Base-by-base conservation (phyloP, 2,888 invertebrate genomes). In the Sinohyriopsis cumingii region DNA sequence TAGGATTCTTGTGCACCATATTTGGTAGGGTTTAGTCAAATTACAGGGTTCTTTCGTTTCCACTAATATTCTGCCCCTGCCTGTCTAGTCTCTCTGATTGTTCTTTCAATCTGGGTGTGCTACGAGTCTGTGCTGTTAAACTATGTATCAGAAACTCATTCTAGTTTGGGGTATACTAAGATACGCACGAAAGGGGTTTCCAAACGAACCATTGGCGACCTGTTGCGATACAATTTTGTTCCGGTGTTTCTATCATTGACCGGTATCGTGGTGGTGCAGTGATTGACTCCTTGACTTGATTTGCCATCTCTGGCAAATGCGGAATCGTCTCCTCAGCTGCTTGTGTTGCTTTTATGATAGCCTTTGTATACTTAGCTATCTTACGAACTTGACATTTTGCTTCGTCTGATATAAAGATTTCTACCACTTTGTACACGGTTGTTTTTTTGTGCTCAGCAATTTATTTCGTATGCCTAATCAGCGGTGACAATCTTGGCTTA, bases 211-310 rank as follows among this genome's bases (percentile, higher is more conserved):
- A 77, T 59, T 57, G 25, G n/a, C 79, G 81, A 12, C 81, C 79
- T 71, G 73, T 73, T 25, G n/a, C n/a, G n/a, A n/a, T n/a, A n/a
- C n/a, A n/a, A n/a, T n/a, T n/a, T n/a, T n/a, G n/a, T n/a, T n/a
- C 79, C 79, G 54, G 73, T 79, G 5, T 68, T 72, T 77, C 81
- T 79, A 66, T 81, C 79, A 77, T 74, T n/a, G n/a, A 79, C 66
- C 80, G 81, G 15, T 65, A 28, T 63, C 77, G 76, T 56, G 24
- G 6, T n/a, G 78, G 59, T 59, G 55, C 33, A 7, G 77, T 73
- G 65, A 72, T 28, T 24, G 57, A 25, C 28, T 64, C 59, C 19
- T 73, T n/a, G 19, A 56, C 25, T 59, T 77, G 55, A 59, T 77
- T 74, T 22, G 77, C 65, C 33, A 55, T 63, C 59, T 79, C 75